A percentile compares a stretch with the other conserved stretches of the same genome.
Conservation (phyloP, 2,797 vertebrate genomes). For the Clarias laeviceps region DNA sequence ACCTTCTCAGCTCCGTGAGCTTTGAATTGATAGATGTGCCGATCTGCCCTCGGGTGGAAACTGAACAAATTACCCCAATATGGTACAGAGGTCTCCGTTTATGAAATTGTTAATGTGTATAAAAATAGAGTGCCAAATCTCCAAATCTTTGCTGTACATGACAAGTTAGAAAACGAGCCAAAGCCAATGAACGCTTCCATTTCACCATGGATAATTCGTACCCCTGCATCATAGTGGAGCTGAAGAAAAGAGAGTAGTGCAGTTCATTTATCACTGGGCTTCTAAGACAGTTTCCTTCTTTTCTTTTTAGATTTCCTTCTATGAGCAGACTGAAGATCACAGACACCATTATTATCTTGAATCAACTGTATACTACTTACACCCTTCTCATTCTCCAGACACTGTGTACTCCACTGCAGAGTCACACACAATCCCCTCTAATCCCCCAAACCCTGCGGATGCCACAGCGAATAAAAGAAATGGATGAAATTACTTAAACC, state of each 20-base stretch:
- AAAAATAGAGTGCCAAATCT: not conserved
- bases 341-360: not conserved
- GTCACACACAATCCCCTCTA: not conserved
- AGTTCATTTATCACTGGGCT: not conserved
- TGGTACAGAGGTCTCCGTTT: too few species aligned
- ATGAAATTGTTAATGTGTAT: too few species aligned
- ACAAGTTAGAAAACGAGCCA: not conserved
- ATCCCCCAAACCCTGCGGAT: not conserved
- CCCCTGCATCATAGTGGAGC: not conserved
- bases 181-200: not conserved
- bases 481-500: too few species aligned
- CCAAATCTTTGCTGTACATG: not conserved
- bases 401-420: not conserved
- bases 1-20: too few species aligned
- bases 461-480: not conserved
- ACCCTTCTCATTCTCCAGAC: not conserved
- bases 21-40: too few species aligned
- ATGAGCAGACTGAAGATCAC: not conserved
- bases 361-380: not conserved
- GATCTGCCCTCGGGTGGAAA: too few species aligned
- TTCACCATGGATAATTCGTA: not conserved
- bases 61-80: too few species aligned
- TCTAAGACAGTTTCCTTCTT: not conserved
- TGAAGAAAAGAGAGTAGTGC: not conserved
- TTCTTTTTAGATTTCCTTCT: not conserved